Conservation (phyloP, 2,888 invertebrate species). For the Caenorhabditis afra region DNA sequence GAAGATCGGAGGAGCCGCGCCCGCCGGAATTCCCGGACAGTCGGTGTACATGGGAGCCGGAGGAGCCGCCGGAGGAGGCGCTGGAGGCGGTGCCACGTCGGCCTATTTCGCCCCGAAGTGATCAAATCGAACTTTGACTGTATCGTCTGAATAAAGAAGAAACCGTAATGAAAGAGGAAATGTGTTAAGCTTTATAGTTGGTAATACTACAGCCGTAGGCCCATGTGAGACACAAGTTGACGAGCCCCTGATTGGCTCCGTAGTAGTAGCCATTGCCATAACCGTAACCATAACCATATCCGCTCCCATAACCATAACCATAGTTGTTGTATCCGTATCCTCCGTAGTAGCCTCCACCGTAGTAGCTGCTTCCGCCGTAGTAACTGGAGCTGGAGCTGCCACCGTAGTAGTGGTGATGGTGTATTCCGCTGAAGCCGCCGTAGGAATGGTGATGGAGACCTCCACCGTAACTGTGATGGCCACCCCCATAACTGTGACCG, state of each 20-base stretch:
- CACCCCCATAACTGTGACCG: neutral
- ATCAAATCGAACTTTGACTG: neutral
- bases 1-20: constrained; percentile 44
- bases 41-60: constrained; percentile 58
- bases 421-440: constrained; percentile 23
- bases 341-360: constrained; percentile 1
- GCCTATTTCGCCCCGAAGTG: constrained; percentile 73
- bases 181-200: neutral
- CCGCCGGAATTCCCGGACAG: constrained; percentile 51
- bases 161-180: too few relatives aligned
- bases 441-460: constrained; percentile 1
- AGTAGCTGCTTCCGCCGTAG: neutral
- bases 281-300: constrained; percentile 30
- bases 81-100: constrained; percentile 64
- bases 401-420: constrained; percentile 21
- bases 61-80: constrained; percentile 50
- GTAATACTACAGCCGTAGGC: constrained; percentile 1
- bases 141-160: too few relatives aligned
- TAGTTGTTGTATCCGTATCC: constrained; percentile 12
- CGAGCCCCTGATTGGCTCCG: neutral
- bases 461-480: neutral
- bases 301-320: neutral
- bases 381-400: neutral
- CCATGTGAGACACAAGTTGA: constrained; percentile 4
- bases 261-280: constrained; percentile 27